Base-by-base conservation (phyloP, 2,797 vertebrate species). In the Potorous gilbertii region DNA sequence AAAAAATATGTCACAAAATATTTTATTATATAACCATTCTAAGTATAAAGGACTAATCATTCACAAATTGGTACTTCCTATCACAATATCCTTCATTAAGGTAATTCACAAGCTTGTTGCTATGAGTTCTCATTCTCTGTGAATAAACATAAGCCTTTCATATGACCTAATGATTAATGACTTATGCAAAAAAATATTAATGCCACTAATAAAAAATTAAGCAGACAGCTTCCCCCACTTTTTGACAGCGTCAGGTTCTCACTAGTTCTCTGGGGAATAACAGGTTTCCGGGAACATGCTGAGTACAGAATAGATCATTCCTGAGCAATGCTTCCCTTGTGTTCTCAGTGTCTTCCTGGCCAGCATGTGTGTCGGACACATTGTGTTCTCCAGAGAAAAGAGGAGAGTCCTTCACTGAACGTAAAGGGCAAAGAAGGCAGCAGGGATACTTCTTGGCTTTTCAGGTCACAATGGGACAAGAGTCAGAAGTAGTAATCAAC, bases 111-210 rank as follows among this genome's bases (percentile, higher is more conserved):
- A 46, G 56, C 87, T 93, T 40, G 0, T 89, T 55, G 54, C 66
- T 6, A 56, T 97, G 95, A 96, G 94, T 97, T 12, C 0, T 92
- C 91, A 95, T 93, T 91, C 91, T 62, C 94, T 95, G 66, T 97
- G 97, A 98, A 95, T 92, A 97, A 31, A 95, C 90, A 96, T 94
- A 97, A 97, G 96, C 94, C 96, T 98, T 98, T 97, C 95, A 89
- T 34, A 50, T 95, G 95, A 97, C 96, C 97, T 94, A 40, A 50
- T 98, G 98, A 98, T 98, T 97, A 98, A 98, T 98, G 98, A 93
- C 95, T 91, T 95, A 97, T 81, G 95, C 97, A 97, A 93, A 97
- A 93, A 96, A 97, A 94, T 97, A 94, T 97, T 98, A 96, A 98
- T 94, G 95, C 95, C 95, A 87, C 95, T 97, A 94, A 54, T 96